Evolutionary conservation across 2,797 vertebrate species (phyloP).

Genomic region (Sebastes taczanowskii): DNA sequence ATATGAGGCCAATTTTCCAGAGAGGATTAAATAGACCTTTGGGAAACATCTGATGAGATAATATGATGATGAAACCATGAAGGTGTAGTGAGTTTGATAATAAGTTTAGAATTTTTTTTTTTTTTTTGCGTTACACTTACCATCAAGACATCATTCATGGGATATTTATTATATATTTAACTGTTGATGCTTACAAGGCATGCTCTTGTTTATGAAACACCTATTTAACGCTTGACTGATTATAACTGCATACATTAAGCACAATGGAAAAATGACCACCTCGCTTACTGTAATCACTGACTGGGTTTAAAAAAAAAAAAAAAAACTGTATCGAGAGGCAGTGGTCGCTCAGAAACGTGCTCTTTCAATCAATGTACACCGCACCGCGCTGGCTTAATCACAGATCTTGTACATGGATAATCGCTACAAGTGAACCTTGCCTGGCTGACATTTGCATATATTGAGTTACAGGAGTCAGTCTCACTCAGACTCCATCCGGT

Average conservation of each 20-base stretch:
- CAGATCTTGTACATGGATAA: conserved; percentile 77
- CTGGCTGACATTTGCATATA: conserved; percentile 78
- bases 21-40: conserved; percentile 34
- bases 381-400: conserved; percentile 70
- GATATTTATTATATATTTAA: conserved; percentile 21
- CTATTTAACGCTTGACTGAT: conserved; percentile 38
- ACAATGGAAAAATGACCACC: conserved; percentile 28
- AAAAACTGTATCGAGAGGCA: conserved; percentile 43
- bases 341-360: conserved; percentile 56
- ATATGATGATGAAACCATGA: conserved; percentile 23
- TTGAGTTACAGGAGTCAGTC: conserved; percentile 78
- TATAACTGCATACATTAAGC: conserved; percentile 22
- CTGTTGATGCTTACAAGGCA: conserved; percentile 3
- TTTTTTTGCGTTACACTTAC: neutral
- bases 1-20: conserved; percentile 34
- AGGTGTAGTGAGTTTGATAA: conserved; percentile 15
- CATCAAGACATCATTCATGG: neutral
- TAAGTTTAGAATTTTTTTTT: neutral
- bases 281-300: conserved; percentile 34
- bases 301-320: conserved; percentile 22
- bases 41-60: conserved; percentile 21
- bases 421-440: conserved; percentile 73
- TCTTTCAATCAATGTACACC: conserved; percentile 74
- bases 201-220: conserved; percentile 19
- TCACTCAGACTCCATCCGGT: conserved; percentile 43